phyloP scores from a whole-genome alignment of 2,888 invertebrate species.

The Meliscaeva auricollis region DNA sequence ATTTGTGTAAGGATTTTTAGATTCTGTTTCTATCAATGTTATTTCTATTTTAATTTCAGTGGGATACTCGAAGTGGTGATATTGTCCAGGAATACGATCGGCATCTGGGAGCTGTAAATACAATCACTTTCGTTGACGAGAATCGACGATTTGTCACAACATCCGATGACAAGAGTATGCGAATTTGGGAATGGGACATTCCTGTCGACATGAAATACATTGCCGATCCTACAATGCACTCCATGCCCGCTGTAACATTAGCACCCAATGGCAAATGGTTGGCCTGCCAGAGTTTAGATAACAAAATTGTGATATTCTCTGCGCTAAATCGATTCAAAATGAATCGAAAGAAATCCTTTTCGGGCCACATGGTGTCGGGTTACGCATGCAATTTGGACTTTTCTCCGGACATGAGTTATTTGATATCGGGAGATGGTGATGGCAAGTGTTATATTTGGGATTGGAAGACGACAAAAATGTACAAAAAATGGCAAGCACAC shows the following conservation, averaged over 20 bases:
- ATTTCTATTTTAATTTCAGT: conserved; percentile 85
- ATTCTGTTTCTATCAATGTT: not conserved
- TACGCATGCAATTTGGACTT: conserved; percentile 99
- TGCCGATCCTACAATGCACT: conserved; percentile 99
- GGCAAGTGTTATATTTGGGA: conserved; percentile 99
- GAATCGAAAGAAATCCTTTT: conserved; percentile 98
- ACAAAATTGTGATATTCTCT: conserved; percentile 98
- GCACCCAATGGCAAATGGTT: conserved; percentile 99
- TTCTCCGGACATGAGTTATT: conserved; percentile 99
- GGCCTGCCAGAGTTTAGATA: conserved; percentile 99
- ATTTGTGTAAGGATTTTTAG: conserved; percentile 92
- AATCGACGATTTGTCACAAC: conserved; percentile 99
- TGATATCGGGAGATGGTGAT: conserved; percentile 99
- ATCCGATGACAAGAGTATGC: conserved; percentile 98
- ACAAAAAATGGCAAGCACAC: conserved; percentile 99
- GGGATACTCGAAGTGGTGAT: conserved; percentile 98
- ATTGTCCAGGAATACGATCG: conserved; percentile 99
- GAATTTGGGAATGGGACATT: conserved; percentile 99
- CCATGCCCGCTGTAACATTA: conserved; percentile 97
- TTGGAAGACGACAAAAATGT: conserved; percentile 99
- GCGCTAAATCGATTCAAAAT: conserved; percentile 98
- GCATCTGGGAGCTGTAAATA: conserved; percentile 99
- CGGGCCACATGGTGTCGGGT: conserved; percentile 99
- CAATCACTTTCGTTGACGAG: conserved; percentile 99
- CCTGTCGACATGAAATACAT: conserved; percentile 99